Conservation (phyloP, 2,888 invertebrate species). For the Stomorhina lunata region DNA sequence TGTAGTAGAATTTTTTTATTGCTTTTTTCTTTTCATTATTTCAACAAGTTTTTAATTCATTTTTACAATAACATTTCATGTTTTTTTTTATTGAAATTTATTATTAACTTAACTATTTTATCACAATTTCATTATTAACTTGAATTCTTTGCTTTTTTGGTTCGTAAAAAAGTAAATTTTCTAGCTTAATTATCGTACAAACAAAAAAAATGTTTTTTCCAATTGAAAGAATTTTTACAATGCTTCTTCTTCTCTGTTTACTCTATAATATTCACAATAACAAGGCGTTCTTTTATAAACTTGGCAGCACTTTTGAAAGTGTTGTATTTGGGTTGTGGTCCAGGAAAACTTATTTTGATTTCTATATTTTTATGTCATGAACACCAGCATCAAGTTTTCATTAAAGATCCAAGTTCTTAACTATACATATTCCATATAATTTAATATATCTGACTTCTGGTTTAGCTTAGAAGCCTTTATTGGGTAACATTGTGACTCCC, state of each 20-base stretch:
- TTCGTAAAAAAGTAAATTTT: neutral
- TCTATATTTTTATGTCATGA: no score
- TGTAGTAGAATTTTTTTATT: conserved; percentile 12
- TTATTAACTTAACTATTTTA: neutral
- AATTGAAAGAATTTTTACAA: conserved; percentile 52
- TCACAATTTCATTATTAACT: conserved; percentile 32
- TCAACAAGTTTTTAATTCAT: conserved; percentile 41
- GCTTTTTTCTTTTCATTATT: conserved; percentile 18
- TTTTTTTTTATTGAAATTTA: neutral
- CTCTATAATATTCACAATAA: conserved; percentile 15
- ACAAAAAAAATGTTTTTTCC: conserved; percentile 35
- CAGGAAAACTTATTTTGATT: no score
- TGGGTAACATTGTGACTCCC: no score
- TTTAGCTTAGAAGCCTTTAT: no score
- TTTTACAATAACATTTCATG: neutral
- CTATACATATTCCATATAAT: no score
- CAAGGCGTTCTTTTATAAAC: conserved; percentile 2
- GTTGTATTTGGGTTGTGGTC: no score
- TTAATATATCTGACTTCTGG: no score
- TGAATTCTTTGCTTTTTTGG: conserved; percentile 11
- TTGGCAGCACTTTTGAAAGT: neutral
- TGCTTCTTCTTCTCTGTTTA: neutral
- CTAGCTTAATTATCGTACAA: conserved; percentile 8
- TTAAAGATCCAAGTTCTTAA: no score
- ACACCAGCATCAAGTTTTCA: no score